Evolutionary conservation across 2,797 vertebrate species (phyloP).

Genomic region (Chanos chanos): DNA sequence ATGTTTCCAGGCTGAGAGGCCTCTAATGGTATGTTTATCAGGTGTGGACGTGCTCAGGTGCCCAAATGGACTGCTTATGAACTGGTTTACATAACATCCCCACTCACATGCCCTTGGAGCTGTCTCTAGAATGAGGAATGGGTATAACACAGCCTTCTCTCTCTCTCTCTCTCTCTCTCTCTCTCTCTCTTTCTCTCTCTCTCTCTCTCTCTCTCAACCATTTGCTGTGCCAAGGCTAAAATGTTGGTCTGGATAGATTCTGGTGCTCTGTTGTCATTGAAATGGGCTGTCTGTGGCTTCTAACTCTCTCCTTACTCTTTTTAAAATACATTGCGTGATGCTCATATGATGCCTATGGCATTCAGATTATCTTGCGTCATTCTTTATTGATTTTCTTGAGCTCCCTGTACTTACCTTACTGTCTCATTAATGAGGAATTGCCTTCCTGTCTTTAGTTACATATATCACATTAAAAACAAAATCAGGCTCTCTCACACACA

Average conservation of each 20-base stretch:
- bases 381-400: no score
- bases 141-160: background rate
- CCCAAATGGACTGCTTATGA: slow-evolving; percentile 23
- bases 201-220: background rate
- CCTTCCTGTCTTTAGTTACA: no score
- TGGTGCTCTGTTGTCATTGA: no score
- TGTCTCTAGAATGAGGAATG: background rate
- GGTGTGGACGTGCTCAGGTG: slow-evolving; percentile 13
- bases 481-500: no score
- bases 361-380: no score
- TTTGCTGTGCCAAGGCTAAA: background rate
- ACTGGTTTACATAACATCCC: slow-evolving; percentile 30
- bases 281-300: no score
- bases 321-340: no score
- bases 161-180: background rate
- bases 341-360: no score
- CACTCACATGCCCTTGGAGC: background rate
- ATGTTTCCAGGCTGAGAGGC: slow-evolving; percentile 14
- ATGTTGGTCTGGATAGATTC: no score
- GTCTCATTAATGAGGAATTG: background rate
- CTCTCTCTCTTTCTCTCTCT: background rate
- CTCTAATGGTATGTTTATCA: slow-evolving; percentile 29
- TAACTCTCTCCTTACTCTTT: no score
- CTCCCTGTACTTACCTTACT: background rate
- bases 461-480: no score